phyloP scores from a whole-genome alignment of 2,888 invertebrate genomes.

The Neoscelio sp. region DNA sequence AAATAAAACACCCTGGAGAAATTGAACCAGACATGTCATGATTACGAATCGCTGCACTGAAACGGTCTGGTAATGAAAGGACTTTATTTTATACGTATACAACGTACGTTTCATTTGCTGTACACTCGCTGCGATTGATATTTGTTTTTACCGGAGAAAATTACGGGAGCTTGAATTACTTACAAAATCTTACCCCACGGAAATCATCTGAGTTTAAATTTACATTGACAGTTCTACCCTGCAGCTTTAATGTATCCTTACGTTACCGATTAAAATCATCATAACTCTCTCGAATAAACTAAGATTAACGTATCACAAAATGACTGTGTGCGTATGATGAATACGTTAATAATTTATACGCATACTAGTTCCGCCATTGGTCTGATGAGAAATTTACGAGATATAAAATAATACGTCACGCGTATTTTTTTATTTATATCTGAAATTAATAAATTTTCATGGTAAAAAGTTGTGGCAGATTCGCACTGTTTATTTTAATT shows the following conservation, averaged over 20 bases:
- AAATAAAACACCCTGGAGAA: slow-evolving; percentile 12
- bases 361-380: too few species aligned
- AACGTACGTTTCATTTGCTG: neutral
- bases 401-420: too few species aligned
- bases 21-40: slow-evolving; percentile 32
- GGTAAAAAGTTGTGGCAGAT: too few species aligned
- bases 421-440: too few species aligned
- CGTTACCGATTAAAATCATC: slow-evolving; percentile 15
- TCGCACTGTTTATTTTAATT: too few species aligned
- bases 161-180: too few species aligned
- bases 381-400: too few species aligned
- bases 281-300: too few species aligned
- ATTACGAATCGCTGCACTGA: slow-evolving; percentile 21
- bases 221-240: slow-evolving; percentile 8
- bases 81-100: slow-evolving; percentile 5
- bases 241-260: slow-evolving; percentile 15
- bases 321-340: too few species aligned
- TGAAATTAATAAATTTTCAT: too few species aligned
- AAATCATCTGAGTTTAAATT: slow-evolving; percentile 15
- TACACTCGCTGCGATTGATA: slow-evolving; percentile 5
- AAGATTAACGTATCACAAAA: too few species aligned
- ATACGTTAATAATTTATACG: too few species aligned
- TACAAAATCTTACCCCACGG: slow-evolving; percentile 24
- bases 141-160: slow-evolving; percentile 33
- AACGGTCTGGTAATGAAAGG: neutral